Percentiles rank a stretch among this genome's conserved stretches.
Conservation (phyloP, 2,888 invertebrate genomes). For the Ptilodon capucinus region DNA sequence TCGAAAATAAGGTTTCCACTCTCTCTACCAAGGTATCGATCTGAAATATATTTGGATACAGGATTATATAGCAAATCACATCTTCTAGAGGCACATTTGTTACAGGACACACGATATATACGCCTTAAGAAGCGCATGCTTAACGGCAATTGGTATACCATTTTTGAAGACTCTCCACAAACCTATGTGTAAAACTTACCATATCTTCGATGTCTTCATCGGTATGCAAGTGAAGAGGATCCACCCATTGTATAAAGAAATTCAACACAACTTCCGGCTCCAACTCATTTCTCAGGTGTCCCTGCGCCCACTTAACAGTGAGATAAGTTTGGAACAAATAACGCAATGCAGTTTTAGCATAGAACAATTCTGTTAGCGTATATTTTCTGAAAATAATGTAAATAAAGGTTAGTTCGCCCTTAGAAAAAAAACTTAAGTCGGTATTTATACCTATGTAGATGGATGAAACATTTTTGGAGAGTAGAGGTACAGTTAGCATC, state of each 20-base stretch:
- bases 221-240: constrained; percentile 45
- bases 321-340: constrained; percentile 54
- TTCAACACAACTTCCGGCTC: constrained; percentile 53
- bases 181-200: constrained; percentile 45
- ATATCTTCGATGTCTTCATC: constrained; percentile 42
- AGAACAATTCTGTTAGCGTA: constrained; percentile 59
- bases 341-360: constrained; percentile 52
- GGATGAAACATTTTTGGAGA: too few relatives aligned
- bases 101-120: too few relatives aligned
- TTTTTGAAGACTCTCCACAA: too few relatives aligned
- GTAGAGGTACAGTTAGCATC: too few relatives aligned
- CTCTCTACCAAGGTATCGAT: constrained; percentile 4
- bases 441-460: too few relatives aligned
- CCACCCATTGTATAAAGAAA: constrained; percentile 64
- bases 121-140: too few relatives aligned
- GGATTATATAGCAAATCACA: too few relatives aligned
- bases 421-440: too few relatives aligned
- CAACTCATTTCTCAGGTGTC: constrained; percentile 31
- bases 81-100: too few relatives aligned
- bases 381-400: constrained; percentile 43
- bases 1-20: constrained; percentile 8
- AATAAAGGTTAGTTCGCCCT: not conserved
- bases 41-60: too few relatives aligned
- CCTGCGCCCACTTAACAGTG: constrained; percentile 54
- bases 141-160: too few relatives aligned